Evolutionary conservation across 2,797 vertebrate genomes (phyloP).

Genomic region (Tragopan temminckii): DNA sequence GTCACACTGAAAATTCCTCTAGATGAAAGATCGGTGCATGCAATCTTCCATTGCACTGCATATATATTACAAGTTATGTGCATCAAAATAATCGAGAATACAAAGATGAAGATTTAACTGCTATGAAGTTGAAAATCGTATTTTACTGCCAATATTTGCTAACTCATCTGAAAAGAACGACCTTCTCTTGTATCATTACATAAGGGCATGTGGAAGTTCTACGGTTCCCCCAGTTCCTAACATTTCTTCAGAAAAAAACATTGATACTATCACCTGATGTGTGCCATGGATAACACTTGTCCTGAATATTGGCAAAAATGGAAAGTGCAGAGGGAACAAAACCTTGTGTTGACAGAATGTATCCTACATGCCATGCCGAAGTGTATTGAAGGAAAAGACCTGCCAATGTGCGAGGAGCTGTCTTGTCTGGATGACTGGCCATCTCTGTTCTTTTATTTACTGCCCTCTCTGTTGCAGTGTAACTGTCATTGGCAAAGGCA

Average conservation of each 20-base stretch:
- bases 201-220: neutral
- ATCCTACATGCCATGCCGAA: neutral
- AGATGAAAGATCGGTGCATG: neutral
- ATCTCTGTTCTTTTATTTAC: neutral
- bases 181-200: neutral
- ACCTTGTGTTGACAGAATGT: neutral
- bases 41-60: neutral
- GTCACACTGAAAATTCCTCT: neutral
- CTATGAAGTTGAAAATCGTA: neutral
- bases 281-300: neutral
- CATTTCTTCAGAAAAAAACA: neutral
- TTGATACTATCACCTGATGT: neutral
- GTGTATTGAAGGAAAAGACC: neutral
- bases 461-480: neutral
- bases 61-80: neutral
- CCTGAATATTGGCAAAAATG: neutral
- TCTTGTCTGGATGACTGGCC: neutral
- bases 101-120: neutral
- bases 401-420: neutral
- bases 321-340: neutral
- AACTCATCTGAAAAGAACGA: neutral
- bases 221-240: neutral
- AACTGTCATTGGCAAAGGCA: neutral
- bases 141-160: neutral
- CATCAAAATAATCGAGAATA: constrained; percentile 15